A percentile compares a stretch with the other conserved stretches of the same genome.
Conservation (phyloP, 2,797 vertebrate genomes). For the Xiphorhynchus erythropygius region DNA sequence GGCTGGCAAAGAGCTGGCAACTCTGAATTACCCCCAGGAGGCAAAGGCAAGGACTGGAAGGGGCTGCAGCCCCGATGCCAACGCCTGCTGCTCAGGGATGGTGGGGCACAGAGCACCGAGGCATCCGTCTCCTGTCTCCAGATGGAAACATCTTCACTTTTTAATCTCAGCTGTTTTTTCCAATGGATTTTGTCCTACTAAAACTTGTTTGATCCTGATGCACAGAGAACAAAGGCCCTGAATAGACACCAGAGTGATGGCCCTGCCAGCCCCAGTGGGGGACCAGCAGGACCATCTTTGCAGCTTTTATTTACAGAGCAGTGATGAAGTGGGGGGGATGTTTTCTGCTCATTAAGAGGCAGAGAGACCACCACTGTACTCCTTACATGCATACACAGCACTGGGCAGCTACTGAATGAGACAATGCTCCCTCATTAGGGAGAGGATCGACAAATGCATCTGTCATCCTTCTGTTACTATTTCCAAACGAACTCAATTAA, state of each 20-base stretch:
- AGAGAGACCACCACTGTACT: background rate
- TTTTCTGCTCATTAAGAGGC: constrained; percentile 1
- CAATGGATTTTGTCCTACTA: background rate
- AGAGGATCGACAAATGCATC: background rate
- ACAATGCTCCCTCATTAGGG: constrained; percentile 34
- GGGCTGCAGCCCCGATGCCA: background rate
- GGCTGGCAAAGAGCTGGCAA: background rate
- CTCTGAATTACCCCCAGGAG: background rate
- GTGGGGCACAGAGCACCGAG: rapidly evolving
- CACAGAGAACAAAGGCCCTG: rapidly evolving
- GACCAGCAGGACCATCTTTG: background rate
- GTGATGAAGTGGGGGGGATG: background rate
- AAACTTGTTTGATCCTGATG: background rate
- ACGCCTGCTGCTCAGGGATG: background rate
- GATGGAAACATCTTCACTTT: background rate
- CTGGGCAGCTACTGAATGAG: constrained; percentile 17
- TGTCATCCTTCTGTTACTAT: constrained; percentile 51
- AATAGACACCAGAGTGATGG: background rate
- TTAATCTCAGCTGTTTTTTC: background rate
- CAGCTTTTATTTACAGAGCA: background rate
- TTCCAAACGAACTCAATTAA: constrained; percentile 55
- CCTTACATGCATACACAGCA: rapidly evolving
- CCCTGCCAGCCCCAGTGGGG: rapidly evolving
- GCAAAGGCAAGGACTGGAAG: background rate
- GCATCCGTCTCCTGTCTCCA: background rate